A percentile compares a stretch with the other conserved stretches of the same genome.
phyloP scores from a whole-genome alignment of 2,113 vertebrate species.

The Murina feae region DNA sequence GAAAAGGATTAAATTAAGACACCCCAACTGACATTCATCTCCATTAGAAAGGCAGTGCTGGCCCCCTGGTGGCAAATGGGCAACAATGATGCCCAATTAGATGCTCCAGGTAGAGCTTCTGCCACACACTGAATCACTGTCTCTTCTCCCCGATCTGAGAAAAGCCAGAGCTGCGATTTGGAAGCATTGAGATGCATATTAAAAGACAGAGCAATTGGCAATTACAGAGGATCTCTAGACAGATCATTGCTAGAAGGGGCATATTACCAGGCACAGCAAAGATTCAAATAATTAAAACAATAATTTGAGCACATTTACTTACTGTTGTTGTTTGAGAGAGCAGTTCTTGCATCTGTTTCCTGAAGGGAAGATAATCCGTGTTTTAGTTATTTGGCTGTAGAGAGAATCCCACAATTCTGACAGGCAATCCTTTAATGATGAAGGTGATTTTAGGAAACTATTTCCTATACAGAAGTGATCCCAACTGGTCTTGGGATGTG shows the following conservation, averaged over 20 bases:
- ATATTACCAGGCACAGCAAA: conserved; percentile 18
- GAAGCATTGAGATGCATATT: conserved; percentile 37
- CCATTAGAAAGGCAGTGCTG: neutral
- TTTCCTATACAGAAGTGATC: neutral
- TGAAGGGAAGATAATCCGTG: conserved; percentile 66
- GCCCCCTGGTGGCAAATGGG: neutral
- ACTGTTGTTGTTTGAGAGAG: conserved; percentile 77
- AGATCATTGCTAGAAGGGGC: conserved; percentile 39
- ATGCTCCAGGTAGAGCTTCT: conserved; percentile 23
- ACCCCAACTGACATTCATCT: neutral
- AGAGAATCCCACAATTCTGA: conserved; percentile 31
- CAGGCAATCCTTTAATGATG: conserved; percentile 42
- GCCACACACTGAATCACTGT: neutral
- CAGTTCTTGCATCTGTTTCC: conserved; percentile 84
- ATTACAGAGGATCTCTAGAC: conserved; percentile 54
- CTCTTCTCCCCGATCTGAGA: conserved; percentile 28
- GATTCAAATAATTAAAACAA: conserved; percentile 52
- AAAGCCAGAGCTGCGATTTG: neutral
- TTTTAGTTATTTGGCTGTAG: conserved; percentile 44
- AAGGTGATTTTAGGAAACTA: conserved; percentile 32
- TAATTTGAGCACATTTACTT: conserved; percentile 70
- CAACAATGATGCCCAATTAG: neutral
- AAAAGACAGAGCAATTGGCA: conserved; percentile 37
- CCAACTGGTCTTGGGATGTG: neutral
- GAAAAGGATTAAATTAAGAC: conserved; percentile 7